Percentiles rank a stretch among this genome's conserved stretches.
These are phyloP conservation scores for Lampropteryx suffumata DNA, from an alignment of 2,888 invertebrate genomes.

Conservation along the genomic window DNA sequence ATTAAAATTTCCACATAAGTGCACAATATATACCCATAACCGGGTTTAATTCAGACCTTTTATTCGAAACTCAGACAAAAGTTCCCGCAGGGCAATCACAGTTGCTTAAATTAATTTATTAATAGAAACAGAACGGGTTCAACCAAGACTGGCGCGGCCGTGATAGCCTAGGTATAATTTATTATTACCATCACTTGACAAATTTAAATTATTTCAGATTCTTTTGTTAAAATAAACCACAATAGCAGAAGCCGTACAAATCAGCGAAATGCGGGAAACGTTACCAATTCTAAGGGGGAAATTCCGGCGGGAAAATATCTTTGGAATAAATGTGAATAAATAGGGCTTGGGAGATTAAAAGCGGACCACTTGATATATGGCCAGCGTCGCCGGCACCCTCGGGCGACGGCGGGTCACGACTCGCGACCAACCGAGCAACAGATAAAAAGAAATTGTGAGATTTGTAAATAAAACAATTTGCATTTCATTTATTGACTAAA, in stretches of 20 bases:
- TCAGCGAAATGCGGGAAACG: conserved; percentile 72
- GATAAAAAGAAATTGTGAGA: conserved; percentile 51
- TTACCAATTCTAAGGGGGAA: conserved; percentile 73
- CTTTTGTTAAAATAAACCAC: conserved; percentile 68
- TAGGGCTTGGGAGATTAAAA: conserved; percentile 77
- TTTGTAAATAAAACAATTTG: conserved; percentile 45
- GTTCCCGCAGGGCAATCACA: not conserved
- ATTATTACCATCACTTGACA: conserved; percentile 56
- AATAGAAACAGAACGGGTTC: conserved; percentile 37
- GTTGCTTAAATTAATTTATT: conserved; percentile 11
- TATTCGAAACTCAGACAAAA: not conserved
- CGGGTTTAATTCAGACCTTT: no score
- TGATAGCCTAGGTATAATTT: conserved; percentile 49
- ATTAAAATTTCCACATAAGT: no score
- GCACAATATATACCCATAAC: no score
- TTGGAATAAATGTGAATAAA: conserved; percentile 78
- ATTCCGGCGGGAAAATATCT: conserved; percentile 76
- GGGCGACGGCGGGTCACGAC: conserved; percentile 43
- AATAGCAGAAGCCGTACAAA: conserved; percentile 68
- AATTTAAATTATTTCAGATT: conserved; percentile 58
- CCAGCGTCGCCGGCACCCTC: conserved; percentile 49
- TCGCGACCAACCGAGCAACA: conserved; percentile 46
- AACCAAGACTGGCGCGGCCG: conserved; percentile 37
- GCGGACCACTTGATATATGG: conserved; percentile 70
- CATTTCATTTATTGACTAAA: conserved; percentile 16